Evolutionary conservation across 2,113 vertebrate species (phyloP).

Genomic region (Entelurus aequoreus): DNA sequence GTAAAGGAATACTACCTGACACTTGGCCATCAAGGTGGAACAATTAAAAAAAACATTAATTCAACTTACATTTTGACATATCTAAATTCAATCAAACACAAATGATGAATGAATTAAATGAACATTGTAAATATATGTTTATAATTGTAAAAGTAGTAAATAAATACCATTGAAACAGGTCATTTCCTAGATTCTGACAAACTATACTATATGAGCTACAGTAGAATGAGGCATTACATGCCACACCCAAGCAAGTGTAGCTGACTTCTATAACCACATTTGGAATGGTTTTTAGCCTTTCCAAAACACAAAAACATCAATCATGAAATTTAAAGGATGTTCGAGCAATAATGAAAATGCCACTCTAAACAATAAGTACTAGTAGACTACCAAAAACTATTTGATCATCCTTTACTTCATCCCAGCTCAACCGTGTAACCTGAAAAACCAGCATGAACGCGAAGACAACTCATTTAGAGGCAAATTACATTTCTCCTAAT

Average conservation of each 20-base stretch:
- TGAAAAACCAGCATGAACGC: neutral
- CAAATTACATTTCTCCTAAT: neutral
- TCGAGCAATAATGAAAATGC: slow-evolving; percentile 17
- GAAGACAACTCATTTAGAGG: too few species aligned
- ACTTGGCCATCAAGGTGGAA: neutral
- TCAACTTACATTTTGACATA: neutral
- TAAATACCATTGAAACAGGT: neutral
- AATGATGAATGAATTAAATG: neutral
- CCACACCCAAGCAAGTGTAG: slow-evolving; percentile 36
- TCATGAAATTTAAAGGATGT: slow-evolving; percentile 5
- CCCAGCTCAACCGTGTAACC: neutral
- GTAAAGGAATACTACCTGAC: neutral
- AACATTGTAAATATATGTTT: too few species aligned
- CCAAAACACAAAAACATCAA: slow-evolving; percentile 1
- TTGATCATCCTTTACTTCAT: too few species aligned
- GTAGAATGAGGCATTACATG: neutral
- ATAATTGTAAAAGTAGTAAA: neutral
- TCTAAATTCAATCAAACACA: neutral
- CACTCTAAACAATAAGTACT: slow-evolving; percentile 34
- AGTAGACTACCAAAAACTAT: too few species aligned
- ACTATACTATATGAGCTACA: slow-evolving; percentile 31
- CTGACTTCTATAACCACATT: slow-evolving; percentile 13
- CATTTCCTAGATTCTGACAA: slow-evolving; percentile 78
- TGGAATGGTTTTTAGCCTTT: neutral
- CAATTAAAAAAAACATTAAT: neutral